These are phyloP conservation scores for Chrysomela aeneicollis DNA, from an alignment of 2,888 invertebrate species.

Conservation along the genomic window DNA sequence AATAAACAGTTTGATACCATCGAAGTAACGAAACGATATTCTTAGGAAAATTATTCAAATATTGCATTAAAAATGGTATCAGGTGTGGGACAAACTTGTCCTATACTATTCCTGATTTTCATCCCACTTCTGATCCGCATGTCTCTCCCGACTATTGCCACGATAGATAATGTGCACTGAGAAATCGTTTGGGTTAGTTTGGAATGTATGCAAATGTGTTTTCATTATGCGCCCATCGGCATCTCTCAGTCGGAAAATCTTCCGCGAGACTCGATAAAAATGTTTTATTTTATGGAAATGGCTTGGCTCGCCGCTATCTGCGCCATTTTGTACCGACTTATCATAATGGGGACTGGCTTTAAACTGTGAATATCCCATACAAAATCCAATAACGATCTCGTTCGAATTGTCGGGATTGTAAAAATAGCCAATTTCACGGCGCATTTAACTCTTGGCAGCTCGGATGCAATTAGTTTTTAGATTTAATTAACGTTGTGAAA, in stretches of 20 bases:
- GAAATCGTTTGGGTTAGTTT: background rate
- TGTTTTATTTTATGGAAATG: slow-evolving; percentile 34
- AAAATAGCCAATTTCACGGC: slow-evolving; percentile 5
- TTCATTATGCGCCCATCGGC: slow-evolving; percentile 32
- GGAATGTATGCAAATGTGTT: slow-evolving; percentile 31
- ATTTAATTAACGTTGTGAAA: background rate
- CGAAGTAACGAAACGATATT: background rate
- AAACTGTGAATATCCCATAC: slow-evolving; percentile 12
- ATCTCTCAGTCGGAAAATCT: slow-evolving; percentile 26
- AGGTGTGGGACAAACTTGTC: background rate
- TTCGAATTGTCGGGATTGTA: slow-evolving; percentile 2
- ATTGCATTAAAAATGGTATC: background rate
- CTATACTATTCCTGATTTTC: background rate
- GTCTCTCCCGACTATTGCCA: background rate
- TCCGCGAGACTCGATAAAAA: slow-evolving; percentile 28
- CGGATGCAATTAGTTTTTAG: background rate
- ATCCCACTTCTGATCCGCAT: background rate
- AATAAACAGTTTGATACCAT: background rate
- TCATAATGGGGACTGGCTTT: slow-evolving; percentile 20
- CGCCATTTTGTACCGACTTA: slow-evolving; percentile 27
- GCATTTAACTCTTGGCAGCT: slow-evolving; percentile 5
- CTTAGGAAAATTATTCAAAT: background rate
- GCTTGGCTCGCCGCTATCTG: slow-evolving; percentile 27
- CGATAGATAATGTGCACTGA: background rate
- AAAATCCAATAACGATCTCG: slow-evolving; percentile 13